These are phyloP conservation scores for Myrmecophaga tridactyla DNA, from an alignment of 2,113 vertebrate species.

Conservation along the genomic window DNA sequence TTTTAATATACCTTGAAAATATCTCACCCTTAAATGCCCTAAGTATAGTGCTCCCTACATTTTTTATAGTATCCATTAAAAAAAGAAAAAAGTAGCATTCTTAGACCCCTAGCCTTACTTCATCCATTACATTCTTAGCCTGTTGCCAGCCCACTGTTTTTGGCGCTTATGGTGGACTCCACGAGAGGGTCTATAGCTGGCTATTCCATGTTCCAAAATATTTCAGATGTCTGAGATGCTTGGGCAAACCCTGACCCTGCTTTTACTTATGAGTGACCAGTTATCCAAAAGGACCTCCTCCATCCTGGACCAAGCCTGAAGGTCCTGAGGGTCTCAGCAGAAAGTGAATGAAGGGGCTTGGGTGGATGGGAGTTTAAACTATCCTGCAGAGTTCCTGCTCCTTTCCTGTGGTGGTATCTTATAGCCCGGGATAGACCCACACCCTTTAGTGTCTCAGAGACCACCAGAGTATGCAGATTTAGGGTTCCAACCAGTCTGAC, in stretches of 20 bases:
- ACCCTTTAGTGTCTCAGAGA: background rate
- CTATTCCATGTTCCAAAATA: background rate
- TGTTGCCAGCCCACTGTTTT: background rate
- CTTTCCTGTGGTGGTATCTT: background rate
- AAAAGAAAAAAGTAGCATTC: background rate
- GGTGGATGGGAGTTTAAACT: no score
- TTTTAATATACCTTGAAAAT: conserved; percentile 46
- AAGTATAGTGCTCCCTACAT: background rate
- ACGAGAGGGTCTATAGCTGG: background rate
- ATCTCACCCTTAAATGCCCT: background rate
- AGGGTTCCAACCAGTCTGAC: background rate
- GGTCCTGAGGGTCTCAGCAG: background rate
- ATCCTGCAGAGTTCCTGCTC: rapidly evolving
- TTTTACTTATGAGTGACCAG: background rate
- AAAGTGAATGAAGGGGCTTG: background rate
- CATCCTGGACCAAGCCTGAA: background rate
- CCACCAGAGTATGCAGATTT: background rate
- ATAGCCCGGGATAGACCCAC: background rate
- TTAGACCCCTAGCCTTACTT: background rate
- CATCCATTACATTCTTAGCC: background rate
- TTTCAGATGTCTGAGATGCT: background rate
- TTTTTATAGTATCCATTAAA: background rate
- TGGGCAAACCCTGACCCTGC: background rate
- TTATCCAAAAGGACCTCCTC: background rate
- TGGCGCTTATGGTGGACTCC: background rate